These are phyloP conservation scores for Mungos mungo DNA, from an alignment of 2,113 vertebrate species.

Conservation along the genomic window DNA sequence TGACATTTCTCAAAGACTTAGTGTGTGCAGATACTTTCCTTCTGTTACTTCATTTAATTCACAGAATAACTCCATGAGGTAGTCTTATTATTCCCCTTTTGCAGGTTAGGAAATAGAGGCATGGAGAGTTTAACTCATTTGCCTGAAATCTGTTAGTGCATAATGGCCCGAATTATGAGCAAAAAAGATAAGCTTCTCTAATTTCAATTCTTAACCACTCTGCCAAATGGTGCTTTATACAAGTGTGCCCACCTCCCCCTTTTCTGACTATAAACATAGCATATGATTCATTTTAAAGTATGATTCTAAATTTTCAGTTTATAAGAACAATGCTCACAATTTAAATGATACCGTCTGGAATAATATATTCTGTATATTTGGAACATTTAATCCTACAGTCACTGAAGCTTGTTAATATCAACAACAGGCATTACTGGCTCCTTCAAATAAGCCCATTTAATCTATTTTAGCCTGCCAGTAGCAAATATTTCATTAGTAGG, in stretches of 20 bases:
- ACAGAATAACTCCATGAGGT: not conserved
- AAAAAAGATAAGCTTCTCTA: not conserved
- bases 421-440: conserved; percentile 42
- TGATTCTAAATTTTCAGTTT: conserved; percentile 58
- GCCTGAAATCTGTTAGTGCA: not conserved
- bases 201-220: not conserved
- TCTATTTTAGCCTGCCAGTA: conserved; percentile 14
- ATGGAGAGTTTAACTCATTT: not conserved
- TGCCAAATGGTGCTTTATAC: not conserved
- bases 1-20: not conserved
- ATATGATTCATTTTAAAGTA: conserved; percentile 35
- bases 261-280: not conserved
- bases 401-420: conserved; percentile 62
- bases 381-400: conserved; percentile 41
- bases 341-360: conserved; percentile 46
- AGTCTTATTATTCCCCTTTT: not conserved
- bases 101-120: not conserved
- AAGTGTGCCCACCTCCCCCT: not conserved
- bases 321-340: conserved; percentile 43
- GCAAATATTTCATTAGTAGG: not conserved
- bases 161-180: not conserved
- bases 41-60: not conserved
- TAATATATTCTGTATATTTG: conserved; percentile 32
- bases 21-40: not conserved
- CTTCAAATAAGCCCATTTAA: conserved; percentile 47